These are phyloP conservation scores for Odontophorus gujanensis DNA, from an alignment of 2,113 vertebrate genomes.

Conservation along the genomic window DNA sequence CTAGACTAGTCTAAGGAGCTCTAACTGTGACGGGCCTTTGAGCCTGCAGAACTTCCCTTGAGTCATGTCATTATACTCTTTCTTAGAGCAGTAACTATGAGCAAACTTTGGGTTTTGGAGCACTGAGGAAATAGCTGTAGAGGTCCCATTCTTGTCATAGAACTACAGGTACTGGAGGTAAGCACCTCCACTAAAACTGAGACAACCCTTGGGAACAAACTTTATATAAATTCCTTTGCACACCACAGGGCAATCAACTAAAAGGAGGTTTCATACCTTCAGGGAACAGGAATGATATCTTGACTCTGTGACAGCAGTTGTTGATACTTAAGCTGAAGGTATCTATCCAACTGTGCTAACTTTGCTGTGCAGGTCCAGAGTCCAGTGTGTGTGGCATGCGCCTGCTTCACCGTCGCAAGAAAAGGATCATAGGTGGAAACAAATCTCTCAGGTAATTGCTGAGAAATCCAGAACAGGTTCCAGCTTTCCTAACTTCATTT, in stretches of 20 bases:
- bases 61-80: background rate
- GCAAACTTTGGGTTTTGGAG: background rate
- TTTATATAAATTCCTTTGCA: background rate
- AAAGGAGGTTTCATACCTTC: background rate
- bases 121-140: background rate
- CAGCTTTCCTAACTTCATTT: background rate
- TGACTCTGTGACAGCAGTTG: background rate
- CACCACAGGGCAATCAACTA: background rate
- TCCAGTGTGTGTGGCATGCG: conserved; percentile 69
- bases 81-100: background rate
- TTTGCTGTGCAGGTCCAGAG: conserved; percentile 53
- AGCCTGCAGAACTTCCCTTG: background rate
- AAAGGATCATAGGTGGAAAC: conserved; percentile 81
- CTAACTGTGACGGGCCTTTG: background rate
- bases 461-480: background rate
- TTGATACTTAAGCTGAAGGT: background rate
- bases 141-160: background rate
- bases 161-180: background rate
- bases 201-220: background rate
- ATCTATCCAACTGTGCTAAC: background rate
- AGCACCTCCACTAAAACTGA: background rate
- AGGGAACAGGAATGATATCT: background rate
- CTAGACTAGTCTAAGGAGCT: background rate
- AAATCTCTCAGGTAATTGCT: conserved; percentile 83
- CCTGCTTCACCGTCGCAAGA: conserved; percentile 74